Evolutionary conservation across 1,140 invertebrate species (phyloP).

Genomic region (Geopemphigus sp.): DNA sequence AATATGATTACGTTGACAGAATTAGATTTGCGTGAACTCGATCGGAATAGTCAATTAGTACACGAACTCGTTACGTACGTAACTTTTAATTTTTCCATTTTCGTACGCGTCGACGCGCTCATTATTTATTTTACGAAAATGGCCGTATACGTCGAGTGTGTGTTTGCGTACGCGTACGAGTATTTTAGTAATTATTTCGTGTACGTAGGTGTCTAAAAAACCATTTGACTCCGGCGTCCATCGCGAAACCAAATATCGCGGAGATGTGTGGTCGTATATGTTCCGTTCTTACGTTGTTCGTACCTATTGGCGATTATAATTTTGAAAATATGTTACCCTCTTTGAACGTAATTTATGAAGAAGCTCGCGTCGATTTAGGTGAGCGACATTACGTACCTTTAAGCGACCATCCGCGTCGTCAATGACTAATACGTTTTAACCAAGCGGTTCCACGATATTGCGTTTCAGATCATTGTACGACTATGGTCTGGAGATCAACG

Average conservation of each 20-base stretch:
- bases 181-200: not conserved
- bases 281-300: constrained; percentile 25
- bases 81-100: not conserved
- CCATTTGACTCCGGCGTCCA: not conserved
- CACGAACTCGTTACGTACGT: constrained; percentile 14
- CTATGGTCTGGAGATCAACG: constrained; percentile 31
- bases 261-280: constrained; percentile 44
- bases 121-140: not conserved
- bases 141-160: no score
- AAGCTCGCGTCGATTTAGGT: not conserved
- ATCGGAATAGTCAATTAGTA: constrained; percentile 15
- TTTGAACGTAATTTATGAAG: constrained; percentile 24
- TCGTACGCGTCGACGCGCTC: no score
- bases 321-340: constrained; percentile 25
- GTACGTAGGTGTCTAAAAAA: constrained; percentile 35
- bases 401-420: not conserved
- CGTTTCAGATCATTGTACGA: constrained; percentile 38
- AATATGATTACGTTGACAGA: constrained; percentile 36
- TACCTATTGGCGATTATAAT: constrained; percentile 29
- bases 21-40: constrained; percentile 7
- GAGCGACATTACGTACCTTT: not conserved
- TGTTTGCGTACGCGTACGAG: no score
- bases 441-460: not conserved
- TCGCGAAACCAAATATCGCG: constrained; percentile 1
- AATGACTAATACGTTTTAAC: not conserved